Base-by-base conservation (phyloP, 2,797 vertebrate genomes). In the Brachymystax lenok region DNA sequence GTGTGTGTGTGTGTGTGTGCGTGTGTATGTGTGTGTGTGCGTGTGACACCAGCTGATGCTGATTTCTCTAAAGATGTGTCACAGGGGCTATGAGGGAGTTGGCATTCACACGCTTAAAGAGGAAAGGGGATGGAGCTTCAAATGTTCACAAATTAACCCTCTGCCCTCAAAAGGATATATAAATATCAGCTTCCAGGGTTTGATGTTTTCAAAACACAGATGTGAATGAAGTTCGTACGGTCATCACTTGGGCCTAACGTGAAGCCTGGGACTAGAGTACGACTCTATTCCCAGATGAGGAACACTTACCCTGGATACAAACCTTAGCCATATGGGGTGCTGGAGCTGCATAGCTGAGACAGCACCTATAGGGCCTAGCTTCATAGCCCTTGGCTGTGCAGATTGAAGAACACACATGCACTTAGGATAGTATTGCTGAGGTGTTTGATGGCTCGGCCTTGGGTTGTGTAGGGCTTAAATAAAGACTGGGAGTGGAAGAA, bases 391-490 rank as follows among this genome's bases (percentile, higher is more conserved):
- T 40, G 40, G 40, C 40, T 40, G 40, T 40, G 40, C 7, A 19
- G 54, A 59, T n/a, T 59, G 54, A 19, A 59, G 54, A 54, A 59
- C 54, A 17, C 54, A 4, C 54, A 59, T 59, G 19, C 54, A n/a
- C 54, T 59, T 40, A 24, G 24, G 24, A 24, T 24, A 24, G 24
- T 24, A 24, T 24, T 24, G 16, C 54, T 7, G n/a, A 19, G 16
- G 21, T 56, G 21, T 24, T 14, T 56, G 56, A 10, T 8, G 28
- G 72, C 24, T 7, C 24, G 19, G 6, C 35, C 17, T 3, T 40
- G 61, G 4, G 27, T 66, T 70, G 77, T 77, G 74, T 50, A 46
- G 76, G 69, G 80, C 77, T 83, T 76, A 82, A 90, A 86, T 79
- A 84, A 84, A 82, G 73, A 81, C 75, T 75, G 83, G 79, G 84